phyloP scores from a whole-genome alignment of 2,888 invertebrate species.

The Raillietiella orientalis region DNA sequence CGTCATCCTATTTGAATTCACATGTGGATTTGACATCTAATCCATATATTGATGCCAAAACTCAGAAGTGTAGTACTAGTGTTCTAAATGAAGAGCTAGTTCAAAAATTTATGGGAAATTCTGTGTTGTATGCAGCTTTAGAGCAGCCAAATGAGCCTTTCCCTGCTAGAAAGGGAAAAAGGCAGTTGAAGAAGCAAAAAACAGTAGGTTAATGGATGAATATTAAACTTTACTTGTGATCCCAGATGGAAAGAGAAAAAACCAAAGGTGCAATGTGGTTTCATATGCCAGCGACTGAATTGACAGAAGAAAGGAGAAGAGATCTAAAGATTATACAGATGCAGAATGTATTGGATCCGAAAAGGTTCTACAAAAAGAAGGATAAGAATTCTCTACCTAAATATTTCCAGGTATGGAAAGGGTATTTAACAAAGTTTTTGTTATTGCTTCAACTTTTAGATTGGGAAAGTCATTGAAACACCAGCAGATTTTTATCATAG shows the following conservation, averaged over 20 bases:
- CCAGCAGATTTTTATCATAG: constrained; percentile 55
- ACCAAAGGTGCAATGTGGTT: constrained; percentile 70
- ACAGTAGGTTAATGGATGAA: too few relatives aligned
- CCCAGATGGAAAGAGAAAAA: constrained; percentile 32
- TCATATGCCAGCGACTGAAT: constrained; percentile 51
- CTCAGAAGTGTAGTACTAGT: too few relatives aligned
- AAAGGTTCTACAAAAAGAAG: constrained; percentile 78
- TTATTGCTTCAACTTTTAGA: constrained; percentile 10
- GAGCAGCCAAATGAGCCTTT: too few relatives aligned
- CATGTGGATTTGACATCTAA: too few relatives aligned
- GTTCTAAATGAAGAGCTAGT: too few relatives aligned
- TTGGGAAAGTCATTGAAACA: constrained; percentile 30
- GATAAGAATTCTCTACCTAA: constrained; percentile 58
- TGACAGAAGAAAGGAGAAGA: constrained; percentile 55
- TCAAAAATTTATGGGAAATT: too few relatives aligned
- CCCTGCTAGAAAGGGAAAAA: too few relatives aligned
- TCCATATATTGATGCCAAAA: too few relatives aligned
- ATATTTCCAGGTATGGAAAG: constrained; percentile 44
- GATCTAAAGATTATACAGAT: constrained; percentile 69
- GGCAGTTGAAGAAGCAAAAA: too few relatives aligned
- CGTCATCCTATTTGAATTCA: too few relatives aligned
- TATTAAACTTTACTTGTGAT: too few relatives aligned
- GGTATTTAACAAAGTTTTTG: not conserved
- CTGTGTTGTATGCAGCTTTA: too few relatives aligned
- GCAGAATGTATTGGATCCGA: constrained; percentile 67